Base-by-base conservation (phyloP, 2,888 invertebrate genomes). In the Tribolium freemani region DNA sequence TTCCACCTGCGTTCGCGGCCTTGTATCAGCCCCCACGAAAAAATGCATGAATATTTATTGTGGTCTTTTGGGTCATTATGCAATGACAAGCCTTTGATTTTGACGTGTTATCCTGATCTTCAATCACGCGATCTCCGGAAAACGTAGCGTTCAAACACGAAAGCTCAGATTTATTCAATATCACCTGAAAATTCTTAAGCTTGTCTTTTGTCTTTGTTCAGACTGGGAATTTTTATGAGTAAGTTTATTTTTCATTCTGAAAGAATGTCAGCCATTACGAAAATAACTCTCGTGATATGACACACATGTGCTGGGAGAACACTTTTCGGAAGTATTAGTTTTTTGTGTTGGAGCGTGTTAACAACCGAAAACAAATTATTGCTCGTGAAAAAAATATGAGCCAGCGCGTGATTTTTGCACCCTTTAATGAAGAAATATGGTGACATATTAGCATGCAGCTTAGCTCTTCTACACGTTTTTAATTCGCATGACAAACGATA, bases 341-440 rank as follows among this genome's bases (percentile, higher is more conserved):
- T 8, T 26, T 38, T 38, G 6, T 38, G 9, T 8, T 38, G 8
- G 38, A 61, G 10, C 5, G 26, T 10, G 38, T 38, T 38, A 38
- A 38, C 38, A 38, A 69, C 54, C 16, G 57, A 58, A 60, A 56
- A 56, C 54, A 67, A 56, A 67, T 45, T 26, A 26, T 45, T 66
- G 66, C 46, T 45, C 9, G 6, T 26, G 53, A 20, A 53, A 54
- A 54, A 61, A 61, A 61, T 69, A 69, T 30, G 61, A 20, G 16
- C 20, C n/a, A 30, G 53, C 48, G 38, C 45, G 16, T 58, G 61
- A 61, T 61, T 48, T 26, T 44, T 46, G 44, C 63, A 20, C 13
- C 61, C 61, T 45, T 63, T 71, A 68, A 72, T 72, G 48, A 60
- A 72, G 68, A 72, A 72, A 72, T 68, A 72, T 72, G 38, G 61